Conservation (phyloP, 2,888 invertebrate species). For the Drosophila stalkeri region DNA sequence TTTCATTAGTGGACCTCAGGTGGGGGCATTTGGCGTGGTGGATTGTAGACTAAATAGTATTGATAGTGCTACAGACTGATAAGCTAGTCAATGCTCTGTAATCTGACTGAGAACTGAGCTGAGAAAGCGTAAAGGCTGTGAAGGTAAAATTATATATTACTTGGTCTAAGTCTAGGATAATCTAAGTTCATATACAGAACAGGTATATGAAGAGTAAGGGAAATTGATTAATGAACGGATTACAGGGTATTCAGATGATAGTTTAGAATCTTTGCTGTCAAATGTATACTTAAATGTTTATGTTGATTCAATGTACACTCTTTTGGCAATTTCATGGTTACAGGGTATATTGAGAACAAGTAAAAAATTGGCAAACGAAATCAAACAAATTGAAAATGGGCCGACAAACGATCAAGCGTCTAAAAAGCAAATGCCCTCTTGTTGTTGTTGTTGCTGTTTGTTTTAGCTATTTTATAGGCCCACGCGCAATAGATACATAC, state of each 20-base stretch:
- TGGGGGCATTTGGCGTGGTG: background rate
- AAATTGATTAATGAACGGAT: background rate
- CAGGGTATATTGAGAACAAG: constrained; percentile 24
- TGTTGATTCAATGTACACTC: background rate
- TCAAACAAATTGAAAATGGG: constrained; percentile 73
- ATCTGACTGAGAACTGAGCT: background rate
- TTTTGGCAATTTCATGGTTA: background rate
- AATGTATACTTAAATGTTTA: too few relatives aligned
- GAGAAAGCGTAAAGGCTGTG: background rate
- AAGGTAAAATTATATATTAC: background rate
- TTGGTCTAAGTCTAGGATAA: background rate
- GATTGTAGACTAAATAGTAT: background rate
- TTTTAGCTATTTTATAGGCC: constrained; percentile 61
- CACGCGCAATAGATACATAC: constrained; percentile 57
- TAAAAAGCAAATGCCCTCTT: constrained; percentile 35
- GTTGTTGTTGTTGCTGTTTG: constrained; percentile 8
- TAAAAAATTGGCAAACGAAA: constrained; percentile 59
- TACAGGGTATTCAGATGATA: background rate
- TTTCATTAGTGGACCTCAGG: constrained; percentile 11
- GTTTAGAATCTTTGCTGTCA: background rate
- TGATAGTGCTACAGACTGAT: background rate
- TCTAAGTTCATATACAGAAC: background rate
- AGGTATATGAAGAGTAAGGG: too few relatives aligned
- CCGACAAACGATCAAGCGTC: constrained; percentile 54
- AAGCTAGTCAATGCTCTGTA: background rate